A percentile compares a stretch with the other conserved stretches of the same genome.
Evolutionary conservation across 2,888 invertebrate genomes (phyloP).

Genomic region (Tetragonula carbonaria): DNA sequence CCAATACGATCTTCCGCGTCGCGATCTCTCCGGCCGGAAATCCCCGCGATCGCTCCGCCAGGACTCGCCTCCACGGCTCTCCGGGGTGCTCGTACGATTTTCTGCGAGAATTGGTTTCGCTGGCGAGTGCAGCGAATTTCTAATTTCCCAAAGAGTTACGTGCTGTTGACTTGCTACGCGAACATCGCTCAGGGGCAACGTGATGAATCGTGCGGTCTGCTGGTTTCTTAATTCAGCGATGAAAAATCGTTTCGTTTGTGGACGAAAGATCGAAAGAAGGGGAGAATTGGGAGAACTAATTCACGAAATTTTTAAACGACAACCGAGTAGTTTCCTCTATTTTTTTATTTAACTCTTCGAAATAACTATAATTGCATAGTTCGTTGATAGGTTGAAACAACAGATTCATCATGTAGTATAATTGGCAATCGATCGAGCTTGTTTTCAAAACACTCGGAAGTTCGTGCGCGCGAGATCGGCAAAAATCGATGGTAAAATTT

Average conservation of each 20-base stretch:
- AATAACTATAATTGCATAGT: neutral
- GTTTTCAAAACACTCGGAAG: no score
- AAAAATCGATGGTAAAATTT: constrained; percentile 2
- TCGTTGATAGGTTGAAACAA: neutral
- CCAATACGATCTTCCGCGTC: constrained; percentile 70
- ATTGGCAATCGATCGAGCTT: no score
- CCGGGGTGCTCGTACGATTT: constrained; percentile 57
- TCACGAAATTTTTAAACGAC: no score
- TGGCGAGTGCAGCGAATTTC: constrained; percentile 43
- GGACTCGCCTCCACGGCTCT: constrained; percentile 76
- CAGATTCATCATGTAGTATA: neutral
- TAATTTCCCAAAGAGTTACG: constrained; percentile 9
- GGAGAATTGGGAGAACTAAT: no score
- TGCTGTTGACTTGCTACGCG: neutral
- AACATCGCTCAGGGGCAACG: neutral
- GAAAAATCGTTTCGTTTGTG: neutral
- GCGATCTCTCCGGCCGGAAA: constrained; percentile 39
- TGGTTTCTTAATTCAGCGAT: neutral
- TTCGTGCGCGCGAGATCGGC: neutral
- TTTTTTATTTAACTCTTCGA: no score
- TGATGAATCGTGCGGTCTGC: neutral
- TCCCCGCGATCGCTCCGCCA: constrained; percentile 76
- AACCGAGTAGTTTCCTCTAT: no score
- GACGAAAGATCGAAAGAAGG: neutral
- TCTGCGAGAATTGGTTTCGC: constrained; percentile 65